phyloP scores from a whole-genome alignment of 2,888 invertebrate genomes.

The Furcula furcula region DNA sequence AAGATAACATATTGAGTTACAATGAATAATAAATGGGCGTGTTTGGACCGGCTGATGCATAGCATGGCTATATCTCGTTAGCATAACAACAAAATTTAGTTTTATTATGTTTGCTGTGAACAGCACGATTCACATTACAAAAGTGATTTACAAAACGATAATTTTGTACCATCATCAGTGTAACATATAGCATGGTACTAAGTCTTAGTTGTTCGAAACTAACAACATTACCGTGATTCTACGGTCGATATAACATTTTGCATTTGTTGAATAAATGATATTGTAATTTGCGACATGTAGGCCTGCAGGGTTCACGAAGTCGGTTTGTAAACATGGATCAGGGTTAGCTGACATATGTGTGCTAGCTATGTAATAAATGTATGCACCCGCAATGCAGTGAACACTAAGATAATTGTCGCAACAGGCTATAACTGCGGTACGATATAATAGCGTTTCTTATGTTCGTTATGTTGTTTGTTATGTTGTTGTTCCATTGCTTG shows the following conservation, averaged over 20 bases:
- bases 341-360: neutral
- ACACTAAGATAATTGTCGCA: slow-evolving; percentile 23
- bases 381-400: neutral
- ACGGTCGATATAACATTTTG: neutral
- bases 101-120: slow-evolving; percentile 23
- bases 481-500: too few relatives aligned
- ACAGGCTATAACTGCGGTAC: too few relatives aligned
- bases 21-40: slow-evolving; percentile 64
- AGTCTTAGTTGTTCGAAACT: neutral
- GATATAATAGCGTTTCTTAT: too few relatives aligned
- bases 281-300: neutral
- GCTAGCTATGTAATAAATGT: neutral
- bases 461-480: too few relatives aligned
- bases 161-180: slow-evolving; percentile 12
- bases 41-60: slow-evolving; percentile 47
- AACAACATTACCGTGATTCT: neutral
- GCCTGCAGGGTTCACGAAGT: neutral
- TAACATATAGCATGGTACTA: slow-evolving; percentile 2
- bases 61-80: slow-evolving; percentile 37
- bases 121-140: slow-evolving; percentile 12
- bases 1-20: slow-evolving; percentile 64
- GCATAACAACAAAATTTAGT: slow-evolving; percentile 39
- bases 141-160: slow-evolving; percentile 16
- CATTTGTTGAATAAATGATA: neutral
- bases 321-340: neutral